Percentiles rank a stretch among this genome's conserved stretches.
Evolutionary conservation across 2,888 invertebrate genomes (phyloP).

Genomic region (Melanostoma mellinum): DNA sequence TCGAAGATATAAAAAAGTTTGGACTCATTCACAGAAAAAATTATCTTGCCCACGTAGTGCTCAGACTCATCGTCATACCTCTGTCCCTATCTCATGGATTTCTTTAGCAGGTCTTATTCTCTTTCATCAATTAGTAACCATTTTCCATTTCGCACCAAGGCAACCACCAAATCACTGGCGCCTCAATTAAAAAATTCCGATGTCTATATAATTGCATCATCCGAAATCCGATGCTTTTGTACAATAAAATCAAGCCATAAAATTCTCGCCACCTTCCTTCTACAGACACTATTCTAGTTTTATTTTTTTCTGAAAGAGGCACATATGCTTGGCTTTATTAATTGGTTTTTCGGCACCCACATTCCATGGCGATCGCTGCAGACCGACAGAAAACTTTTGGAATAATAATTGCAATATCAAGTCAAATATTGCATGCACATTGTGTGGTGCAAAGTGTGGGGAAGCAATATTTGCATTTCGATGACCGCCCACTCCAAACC

Average conservation of each 20-base stretch:
- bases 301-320: constrained; percentile 12
- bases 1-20: too few species aligned
- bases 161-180: constrained; percentile 28
- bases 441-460: constrained; percentile 4
- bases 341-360: constrained; percentile 56
- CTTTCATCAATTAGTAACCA: constrained; percentile 20
- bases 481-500: constrained; percentile 37
- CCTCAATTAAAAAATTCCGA: constrained; percentile 30
- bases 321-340: constrained; percentile 38
- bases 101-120: not conserved
- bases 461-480: constrained; percentile 56
- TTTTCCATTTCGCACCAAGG: constrained; percentile 11
- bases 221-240: constrained; percentile 8
- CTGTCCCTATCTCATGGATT: not conserved
- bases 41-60: too few species aligned
- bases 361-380: constrained; percentile 17
- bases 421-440: constrained; percentile 44
- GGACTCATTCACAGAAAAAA: too few species aligned
- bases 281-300: not conserved
- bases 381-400: constrained; percentile 40
- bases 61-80: too few species aligned
- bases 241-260: constrained; percentile 17
- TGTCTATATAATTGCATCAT: constrained; percentile 45
- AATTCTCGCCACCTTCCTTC: not conserved
- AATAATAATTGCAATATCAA: constrained; percentile 59